A percentile compares a stretch with the other conserved stretches of the same genome.
Evolutionary conservation across 1,140 invertebrate species (phyloP).

Genomic region (Aphaenogaster floridana): DNA sequence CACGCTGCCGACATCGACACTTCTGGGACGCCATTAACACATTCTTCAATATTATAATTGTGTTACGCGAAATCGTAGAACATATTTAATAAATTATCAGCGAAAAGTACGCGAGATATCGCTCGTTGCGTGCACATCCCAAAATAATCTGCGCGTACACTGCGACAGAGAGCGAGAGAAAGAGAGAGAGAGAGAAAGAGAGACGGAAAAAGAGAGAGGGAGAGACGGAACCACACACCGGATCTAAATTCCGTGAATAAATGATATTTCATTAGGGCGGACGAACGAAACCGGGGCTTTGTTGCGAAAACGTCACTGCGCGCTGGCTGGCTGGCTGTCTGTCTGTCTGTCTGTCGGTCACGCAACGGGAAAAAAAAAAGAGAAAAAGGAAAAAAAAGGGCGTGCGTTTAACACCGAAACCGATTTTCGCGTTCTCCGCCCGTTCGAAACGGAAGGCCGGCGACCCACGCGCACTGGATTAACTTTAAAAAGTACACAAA

Average conservation of each 20-base stretch:
- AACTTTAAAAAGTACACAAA: constrained; percentile 63
- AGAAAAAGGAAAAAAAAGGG: constrained; percentile 19
- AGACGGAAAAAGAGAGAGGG: background rate
- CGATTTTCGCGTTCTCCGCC: constrained; percentile 55
- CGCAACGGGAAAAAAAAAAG: constrained; percentile 31
- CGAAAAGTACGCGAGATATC: background rate
- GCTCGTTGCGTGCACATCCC: constrained; percentile 6
- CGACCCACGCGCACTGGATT: constrained; percentile 54
- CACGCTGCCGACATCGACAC: background rate
- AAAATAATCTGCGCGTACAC: constrained; percentile 49
- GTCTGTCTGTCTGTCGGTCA: constrained; percentile 61
- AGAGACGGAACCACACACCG: background rate
- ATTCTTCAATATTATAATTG: constrained; percentile 41
- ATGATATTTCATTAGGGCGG: constrained; percentile 62
- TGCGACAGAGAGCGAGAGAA: background rate
- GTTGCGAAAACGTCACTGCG: constrained; percentile 52
- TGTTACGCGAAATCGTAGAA: constrained; percentile 31
- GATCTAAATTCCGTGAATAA: constrained; percentile 60
- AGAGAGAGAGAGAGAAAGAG: background rate
- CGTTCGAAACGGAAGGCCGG: constrained; percentile 50
- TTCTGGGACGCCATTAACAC: constrained; percentile 4
- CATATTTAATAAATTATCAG: constrained; percentile 45
- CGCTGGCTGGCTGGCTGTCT: constrained; percentile 33
- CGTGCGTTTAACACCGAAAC: constrained; percentile 49
- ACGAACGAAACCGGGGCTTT: constrained; percentile 57